These are phyloP conservation scores for Antechinus stuartii DNA, from an alignment of 2,113 vertebrate genomes.

Conservation along the genomic window DNA sequence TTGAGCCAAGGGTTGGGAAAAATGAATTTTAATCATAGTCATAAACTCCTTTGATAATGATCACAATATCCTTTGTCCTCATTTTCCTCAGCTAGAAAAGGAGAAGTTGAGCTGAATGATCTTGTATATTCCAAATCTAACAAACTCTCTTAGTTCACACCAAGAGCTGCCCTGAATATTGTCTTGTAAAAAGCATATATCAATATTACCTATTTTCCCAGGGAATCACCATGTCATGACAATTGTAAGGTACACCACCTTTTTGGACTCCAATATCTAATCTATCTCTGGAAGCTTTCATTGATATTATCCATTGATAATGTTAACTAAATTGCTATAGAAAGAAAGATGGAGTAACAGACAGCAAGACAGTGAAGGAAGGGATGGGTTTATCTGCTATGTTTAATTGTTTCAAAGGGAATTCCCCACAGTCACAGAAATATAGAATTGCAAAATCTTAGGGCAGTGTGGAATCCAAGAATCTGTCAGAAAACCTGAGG, in stretches of 20 bases:
- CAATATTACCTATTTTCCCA: background rate
- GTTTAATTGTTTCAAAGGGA: background rate
- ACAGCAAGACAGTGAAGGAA: background rate
- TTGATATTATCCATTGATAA: background rate
- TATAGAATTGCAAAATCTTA: background rate
- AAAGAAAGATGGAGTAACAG: background rate
- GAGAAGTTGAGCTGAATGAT: background rate
- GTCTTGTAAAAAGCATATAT: background rate
- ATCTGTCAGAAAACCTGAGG: background rate
- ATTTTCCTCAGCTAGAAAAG: background rate
- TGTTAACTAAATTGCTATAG: background rate
- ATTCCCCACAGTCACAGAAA: background rate
- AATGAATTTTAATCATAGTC: background rate
- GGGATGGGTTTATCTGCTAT: background rate
- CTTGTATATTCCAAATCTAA: background rate
- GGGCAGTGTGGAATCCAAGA: background rate
- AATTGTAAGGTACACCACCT: background rate
- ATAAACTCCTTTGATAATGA: background rate
- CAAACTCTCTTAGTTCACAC: background rate
- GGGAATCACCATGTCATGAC: background rate
- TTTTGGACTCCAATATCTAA: background rate
- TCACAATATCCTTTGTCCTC: background rate
- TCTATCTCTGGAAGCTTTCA: background rate
- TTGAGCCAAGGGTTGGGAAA: background rate
- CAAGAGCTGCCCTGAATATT: background rate